These are phyloP conservation scores for Zaprionus taronus DNA, from an alignment of 1,140 invertebrate species.

Conservation along the genomic window DNA sequence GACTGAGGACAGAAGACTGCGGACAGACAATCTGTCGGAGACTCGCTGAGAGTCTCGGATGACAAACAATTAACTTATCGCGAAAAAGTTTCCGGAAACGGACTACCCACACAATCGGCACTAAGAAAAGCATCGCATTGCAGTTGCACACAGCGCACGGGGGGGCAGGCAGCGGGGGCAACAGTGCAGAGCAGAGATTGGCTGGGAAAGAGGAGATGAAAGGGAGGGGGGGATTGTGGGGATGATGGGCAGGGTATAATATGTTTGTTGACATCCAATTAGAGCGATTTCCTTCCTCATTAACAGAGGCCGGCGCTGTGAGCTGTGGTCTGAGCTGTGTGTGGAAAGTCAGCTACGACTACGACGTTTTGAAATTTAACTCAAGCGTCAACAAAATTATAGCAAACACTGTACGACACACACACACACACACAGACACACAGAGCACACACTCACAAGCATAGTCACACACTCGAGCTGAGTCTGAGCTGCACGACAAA, in stretches of 20 bases:
- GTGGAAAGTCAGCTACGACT: conserved; percentile 12
- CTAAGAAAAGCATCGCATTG: conserved; percentile 32
- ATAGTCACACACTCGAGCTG: conserved; percentile 12
- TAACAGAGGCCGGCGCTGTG: conserved; percentile 62
- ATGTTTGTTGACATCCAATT: conserved; percentile 83
- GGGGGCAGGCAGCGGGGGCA: not conserved
- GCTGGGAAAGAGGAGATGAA: not conserved
- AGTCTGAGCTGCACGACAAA: conserved; percentile 58
- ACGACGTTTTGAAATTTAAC: conserved; percentile 72
- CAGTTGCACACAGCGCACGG: not conserved
- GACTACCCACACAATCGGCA: conserved; percentile 69
- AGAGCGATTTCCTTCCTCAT: conserved; percentile 82
- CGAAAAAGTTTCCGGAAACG: conserved; percentile 80
- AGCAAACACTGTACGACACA: conserved; percentile 44
- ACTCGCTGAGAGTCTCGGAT: conserved; percentile 1
- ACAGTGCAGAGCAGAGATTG: not conserved
- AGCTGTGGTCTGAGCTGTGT: not conserved
- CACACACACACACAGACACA: not conserved
- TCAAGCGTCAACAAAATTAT: conserved; percentile 77
- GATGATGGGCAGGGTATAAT: conserved; percentile 57
- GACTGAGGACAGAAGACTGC: not conserved
- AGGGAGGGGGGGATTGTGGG: not conserved
- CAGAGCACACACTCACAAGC: conserved; percentile 5
- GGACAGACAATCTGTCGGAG: not conserved
- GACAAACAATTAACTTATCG: conserved; percentile 81